Base-by-base conservation (phyloP, 2,113 vertebrate genomes). In the Crocuta crocuta region DNA sequence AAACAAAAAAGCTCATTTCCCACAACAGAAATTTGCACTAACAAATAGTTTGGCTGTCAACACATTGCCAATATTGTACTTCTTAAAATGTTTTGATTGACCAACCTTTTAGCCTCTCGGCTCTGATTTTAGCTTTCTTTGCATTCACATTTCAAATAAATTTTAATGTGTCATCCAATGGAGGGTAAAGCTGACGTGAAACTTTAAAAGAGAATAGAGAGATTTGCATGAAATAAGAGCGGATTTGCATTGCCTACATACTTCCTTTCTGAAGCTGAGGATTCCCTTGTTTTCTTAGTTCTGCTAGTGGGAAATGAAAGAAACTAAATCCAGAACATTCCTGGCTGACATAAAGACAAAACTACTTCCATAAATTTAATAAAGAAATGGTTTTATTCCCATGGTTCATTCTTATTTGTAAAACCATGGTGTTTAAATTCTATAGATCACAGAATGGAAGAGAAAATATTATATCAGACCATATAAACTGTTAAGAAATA, bases 401-500 rank as follows among this genome's bases (percentile, higher is more conserved):
- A 91, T 23, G 58, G 10, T 89, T 91, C n/a, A n/a, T 81, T 96
- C 71, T 93, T 89, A 96, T 74, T 96, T 95, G 70, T 93, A 61
- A 92, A 94, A 43, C 17, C 13, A 28, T n/a, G 53, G 5, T 43
- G 71, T 81, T 92, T 95, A 70, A 95, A 92, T 88, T 88, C 88
- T 48, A 35, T 31, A 76, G 79, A 95, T 92, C 74, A 79, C 31
- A 92, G 85, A 87, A 39, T 61, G 23, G 33, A 94, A 90, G 74
- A 84, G 43, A 92, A 93, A 94, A 97, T 94, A 71, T 79, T 81
- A 0, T 82, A 91, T 53, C 45, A 93, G 45, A 84, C 7, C 2
- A 23, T 74, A 66, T 61, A 61, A 66, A 61, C 10, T 28, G 66
- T 43, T 73, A 63, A 82, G 35, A 76, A 53, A 86, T 92, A 81